These are phyloP conservation scores for Steinernema khuongi DNA, from an alignment of 1,140 invertebrate genomes.

Conservation along the genomic window DNA sequence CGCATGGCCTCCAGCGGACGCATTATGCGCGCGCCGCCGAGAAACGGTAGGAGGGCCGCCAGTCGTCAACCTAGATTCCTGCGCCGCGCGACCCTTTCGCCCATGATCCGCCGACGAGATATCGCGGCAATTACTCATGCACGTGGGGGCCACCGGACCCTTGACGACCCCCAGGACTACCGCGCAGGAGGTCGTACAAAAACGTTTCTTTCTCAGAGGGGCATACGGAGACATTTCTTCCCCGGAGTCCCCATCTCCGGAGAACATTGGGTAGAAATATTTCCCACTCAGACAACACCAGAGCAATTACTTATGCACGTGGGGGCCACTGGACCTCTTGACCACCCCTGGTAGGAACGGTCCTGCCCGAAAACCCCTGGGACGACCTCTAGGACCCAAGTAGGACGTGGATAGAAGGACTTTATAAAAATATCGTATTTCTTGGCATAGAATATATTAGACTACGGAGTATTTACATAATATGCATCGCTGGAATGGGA, in stretches of 20 bases:
- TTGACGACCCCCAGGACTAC: no score
- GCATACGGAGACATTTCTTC: no score
- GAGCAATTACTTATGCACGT: not conserved
- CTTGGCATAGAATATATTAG: constrained; percentile 13
- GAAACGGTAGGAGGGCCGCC: not conserved
- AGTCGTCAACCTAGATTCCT: constrained; percentile 4
- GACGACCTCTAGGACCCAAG: no score
- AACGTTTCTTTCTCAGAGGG: no score
- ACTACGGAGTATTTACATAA: constrained; percentile 1
- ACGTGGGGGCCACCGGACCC: not conserved
- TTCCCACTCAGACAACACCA: not conserved
- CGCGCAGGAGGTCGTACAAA: no score
- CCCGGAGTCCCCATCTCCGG: no score
- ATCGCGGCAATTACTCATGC: constrained; percentile 10
- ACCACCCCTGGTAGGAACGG: no score
- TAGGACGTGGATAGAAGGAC: not conserved
- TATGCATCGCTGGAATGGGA: constrained; percentile 2
- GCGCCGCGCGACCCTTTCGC: not conserved
- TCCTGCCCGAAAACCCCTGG: no score
- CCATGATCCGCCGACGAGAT: not conserved
- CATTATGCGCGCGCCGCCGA: not conserved
- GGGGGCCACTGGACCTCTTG: not conserved
- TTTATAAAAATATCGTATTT: not conserved
- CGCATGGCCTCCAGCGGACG: not conserved
- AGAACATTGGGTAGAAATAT: no score